Evolutionary conservation across 2,113 vertebrate species (phyloP).

Genomic region (Psittacula cyanocephala): DNA sequence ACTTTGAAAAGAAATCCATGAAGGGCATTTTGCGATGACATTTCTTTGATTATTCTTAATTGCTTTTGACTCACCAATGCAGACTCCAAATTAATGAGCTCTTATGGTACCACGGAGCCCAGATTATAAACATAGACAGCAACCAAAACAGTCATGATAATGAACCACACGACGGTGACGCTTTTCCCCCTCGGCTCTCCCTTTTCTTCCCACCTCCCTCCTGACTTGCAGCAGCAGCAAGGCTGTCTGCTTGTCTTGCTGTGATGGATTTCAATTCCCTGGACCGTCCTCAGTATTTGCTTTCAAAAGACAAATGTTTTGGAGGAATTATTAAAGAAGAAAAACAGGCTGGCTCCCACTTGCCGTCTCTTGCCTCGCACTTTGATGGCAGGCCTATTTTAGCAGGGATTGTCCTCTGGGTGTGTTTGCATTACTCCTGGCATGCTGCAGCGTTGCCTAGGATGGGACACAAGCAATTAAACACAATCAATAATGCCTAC

Average conservation of each 20-base stretch:
- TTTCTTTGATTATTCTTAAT: slow-evolving; percentile 57
- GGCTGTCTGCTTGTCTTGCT: background rate
- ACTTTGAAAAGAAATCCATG: background rate
- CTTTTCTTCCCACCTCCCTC: slow-evolving; percentile 34
- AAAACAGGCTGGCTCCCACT: background rate
- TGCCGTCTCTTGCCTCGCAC: background rate
- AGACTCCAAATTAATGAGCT: slow-evolving; percentile 51
- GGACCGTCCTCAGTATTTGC: background rate
- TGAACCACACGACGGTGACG: background rate
- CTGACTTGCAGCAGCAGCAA: background rate
- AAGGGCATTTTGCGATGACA: background rate
- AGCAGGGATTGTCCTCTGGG: background rate
- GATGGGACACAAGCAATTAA: slow-evolving; percentile 17
- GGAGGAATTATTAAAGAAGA: slow-evolving; percentile 8
- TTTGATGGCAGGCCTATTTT: background rate
- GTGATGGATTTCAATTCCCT: slow-evolving; percentile 43
- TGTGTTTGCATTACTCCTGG: background rate
- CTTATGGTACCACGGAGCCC: background rate
- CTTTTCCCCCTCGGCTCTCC: background rate
- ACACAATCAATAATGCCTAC: background rate
- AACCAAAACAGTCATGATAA: slow-evolving; percentile 13
- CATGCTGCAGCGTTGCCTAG: background rate
- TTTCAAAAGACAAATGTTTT: slow-evolving; percentile 11
- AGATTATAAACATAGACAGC: slow-evolving; percentile 1
- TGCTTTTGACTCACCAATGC: background rate